Conservation (phyloP, 2,888 invertebrate species). For the Hypsopygia costalis region DNA sequence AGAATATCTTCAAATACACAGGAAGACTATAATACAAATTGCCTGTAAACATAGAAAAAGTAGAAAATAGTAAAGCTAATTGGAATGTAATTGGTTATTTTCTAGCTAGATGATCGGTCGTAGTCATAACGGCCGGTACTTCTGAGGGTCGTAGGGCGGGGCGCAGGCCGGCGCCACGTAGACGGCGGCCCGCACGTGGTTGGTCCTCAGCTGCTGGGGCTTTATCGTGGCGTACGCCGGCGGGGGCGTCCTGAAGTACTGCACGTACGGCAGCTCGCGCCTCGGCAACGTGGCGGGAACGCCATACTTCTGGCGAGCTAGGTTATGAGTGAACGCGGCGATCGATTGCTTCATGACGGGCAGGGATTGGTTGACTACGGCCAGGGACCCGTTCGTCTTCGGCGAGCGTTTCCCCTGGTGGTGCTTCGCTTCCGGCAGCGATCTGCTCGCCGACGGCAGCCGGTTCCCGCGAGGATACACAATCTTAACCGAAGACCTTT, state of each 20-base stretch:
- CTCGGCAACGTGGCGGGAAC: background rate
- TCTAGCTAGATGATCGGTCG: constrained; percentile 1
- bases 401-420: background rate
- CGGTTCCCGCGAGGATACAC: constrained; percentile 5
- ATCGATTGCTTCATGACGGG: constrained; percentile 2
- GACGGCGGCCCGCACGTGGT: constrained; percentile 34
- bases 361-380: background rate
- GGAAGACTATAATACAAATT: constrained; percentile 2
- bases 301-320: constrained; percentile 3
- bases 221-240: constrained; percentile 43
- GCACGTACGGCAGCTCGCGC: background rate
- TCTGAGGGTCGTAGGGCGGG: background rate
- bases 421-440: constrained; percentile 1
- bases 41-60: constrained; percentile 3
- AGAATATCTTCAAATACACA: background rate
- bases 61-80: constrained; percentile 5
- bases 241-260: constrained; percentile 5
- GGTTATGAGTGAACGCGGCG: background rate
- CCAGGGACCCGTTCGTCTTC: background rate
- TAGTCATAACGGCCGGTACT: constrained; percentile 3
- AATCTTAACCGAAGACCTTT: background rate
- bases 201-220: constrained; percentile 36
- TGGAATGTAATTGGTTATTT: constrained; percentile 1
- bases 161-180: constrained; percentile 20
- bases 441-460: constrained; percentile 1